Base-by-base conservation (phyloP, 2,888 invertebrate species). In the Ichneumon xanthorius region DNA sequence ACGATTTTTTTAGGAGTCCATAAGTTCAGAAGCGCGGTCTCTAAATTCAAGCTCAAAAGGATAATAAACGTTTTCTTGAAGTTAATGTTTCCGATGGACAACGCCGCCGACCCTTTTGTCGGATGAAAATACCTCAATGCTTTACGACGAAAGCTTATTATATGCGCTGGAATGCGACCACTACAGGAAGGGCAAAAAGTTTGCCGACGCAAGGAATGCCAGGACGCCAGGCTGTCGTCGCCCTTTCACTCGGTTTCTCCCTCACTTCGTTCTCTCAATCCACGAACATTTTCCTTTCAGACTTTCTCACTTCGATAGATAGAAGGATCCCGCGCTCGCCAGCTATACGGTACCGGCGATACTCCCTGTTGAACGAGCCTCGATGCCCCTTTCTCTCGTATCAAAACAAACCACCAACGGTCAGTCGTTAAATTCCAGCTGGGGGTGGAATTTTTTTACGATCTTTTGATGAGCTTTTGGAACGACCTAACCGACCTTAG, bases 361-460 rank as follows among this genome's bases (percentile, higher is more conserved):
- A 68, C 72, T 50, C 48, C 67, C 58, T 63, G 19, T 30, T 33
- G 48, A 61, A 61, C 58, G 37, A 78, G 22, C 26, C 19, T 22
- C 9, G 19, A 4, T 45, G n/a, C 19, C 33, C 71, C 11, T 6
- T 65, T 76, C 63, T 65, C 19, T 71, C 84, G 61, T 70, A 80
- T 67, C 40, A 65, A 72, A 73, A 77, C 22, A 58, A 63, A 63
- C 58, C 58, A 30, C 70, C 26, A 85, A 85, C 55, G 40, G 53
- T 65, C 55, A 67, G 63, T 81, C 77, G 67, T 81, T 63, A 81
- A 85, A 75, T 81, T 75, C 48, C 71, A 33, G 37, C 63, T 73
- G 68, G 48, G 22, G 33, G n/a, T 37, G 22, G 37, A 73, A 67
- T 68, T 53, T 71, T 80, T 68, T 61, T 61, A 81, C 53, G 68